Conservation (phyloP, 2,888 invertebrate species). For the Arctia plantaginis region DNA sequence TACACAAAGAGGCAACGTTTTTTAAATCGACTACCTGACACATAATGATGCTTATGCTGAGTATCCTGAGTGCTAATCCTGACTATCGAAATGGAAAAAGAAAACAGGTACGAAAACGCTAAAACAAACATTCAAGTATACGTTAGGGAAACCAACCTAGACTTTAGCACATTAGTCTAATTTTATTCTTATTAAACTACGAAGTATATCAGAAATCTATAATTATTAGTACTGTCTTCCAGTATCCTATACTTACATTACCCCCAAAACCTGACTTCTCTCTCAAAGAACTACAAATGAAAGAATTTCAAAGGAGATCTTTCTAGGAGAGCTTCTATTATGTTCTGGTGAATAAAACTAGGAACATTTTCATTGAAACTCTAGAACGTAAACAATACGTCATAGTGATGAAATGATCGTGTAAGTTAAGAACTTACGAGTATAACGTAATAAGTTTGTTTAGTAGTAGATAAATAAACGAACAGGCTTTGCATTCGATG, state of each 20-base stretch:
- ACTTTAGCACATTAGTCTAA: not conserved
- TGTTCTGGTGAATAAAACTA: not conserved
- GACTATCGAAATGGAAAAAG: not conserved
- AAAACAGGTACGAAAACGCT: not conserved
- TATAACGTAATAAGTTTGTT: conserved; percentile 29
- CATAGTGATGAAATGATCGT: conserved; percentile 24
- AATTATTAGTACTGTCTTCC: too few relatives aligned
- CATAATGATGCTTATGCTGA: not conserved
- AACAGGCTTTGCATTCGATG: conserved; percentile 43
- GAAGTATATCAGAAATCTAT: not conserved
- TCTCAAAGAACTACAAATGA: too few relatives aligned
- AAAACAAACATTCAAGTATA: not conserved
- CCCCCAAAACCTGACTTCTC: not conserved
- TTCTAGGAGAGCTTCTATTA: not conserved
- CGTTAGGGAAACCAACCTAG: not conserved
- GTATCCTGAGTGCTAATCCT: not conserved
- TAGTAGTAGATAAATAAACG: conserved; percentile 28
- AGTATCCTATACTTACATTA: not conserved
- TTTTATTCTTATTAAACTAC: not conserved
- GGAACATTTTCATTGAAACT: conserved; percentile 46
- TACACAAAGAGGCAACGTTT: not conserved
- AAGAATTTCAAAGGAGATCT: not conserved
- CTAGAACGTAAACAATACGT: conserved; percentile 56
- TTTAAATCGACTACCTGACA: too few relatives aligned
- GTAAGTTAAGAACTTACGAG: not conserved